Percentiles rank a stretch among this genome's conserved stretches.
phyloP scores from a whole-genome alignment of 1,140 invertebrate species.

The Nylanderia fulva region DNA sequence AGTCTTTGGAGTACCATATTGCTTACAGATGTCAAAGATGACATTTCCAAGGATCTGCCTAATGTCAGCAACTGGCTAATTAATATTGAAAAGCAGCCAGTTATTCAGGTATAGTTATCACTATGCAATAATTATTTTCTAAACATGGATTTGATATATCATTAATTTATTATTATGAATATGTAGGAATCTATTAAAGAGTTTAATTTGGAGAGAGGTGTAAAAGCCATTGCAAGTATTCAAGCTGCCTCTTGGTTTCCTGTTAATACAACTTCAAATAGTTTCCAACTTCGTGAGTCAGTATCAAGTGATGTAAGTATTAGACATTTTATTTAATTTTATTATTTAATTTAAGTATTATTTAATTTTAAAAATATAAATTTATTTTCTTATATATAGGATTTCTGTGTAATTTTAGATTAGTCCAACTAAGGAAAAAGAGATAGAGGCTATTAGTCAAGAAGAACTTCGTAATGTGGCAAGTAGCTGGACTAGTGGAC shows the following conservation, averaged over 20 bases:
- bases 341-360: no score
- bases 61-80: slow-evolving; percentile 86
- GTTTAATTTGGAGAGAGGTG: slow-evolving; percentile 77
- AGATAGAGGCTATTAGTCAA: slow-evolving; percentile 74
- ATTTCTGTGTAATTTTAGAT: slow-evolving; percentile 45
- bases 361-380: no score
- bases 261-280: slow-evolving; percentile 78
- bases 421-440: slow-evolving; percentile 77
- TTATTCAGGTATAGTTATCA: slow-evolving; percentile 85
- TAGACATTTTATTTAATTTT: no score
- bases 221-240: slow-evolving; percentile 78
- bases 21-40: slow-evolving; percentile 81
- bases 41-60: slow-evolving; percentile 83
- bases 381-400: background rate
- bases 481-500: slow-evolving; percentile 77
- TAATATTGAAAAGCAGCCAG: slow-evolving; percentile 84
- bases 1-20: slow-evolving; percentile 88
- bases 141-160: slow-evolving; percentile 47
- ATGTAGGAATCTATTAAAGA: slow-evolving; percentile 78
- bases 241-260: slow-evolving; percentile 81
- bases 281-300: slow-evolving; percentile 75
- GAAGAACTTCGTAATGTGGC: slow-evolving; percentile 78
- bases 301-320: slow-evolving; percentile 66
- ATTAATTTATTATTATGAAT: slow-evolving; percentile 43
- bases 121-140: slow-evolving; percentile 41